Base-by-base conservation (phyloP, 2,888 invertebrate species). In the Lysandra coridon region DNA sequence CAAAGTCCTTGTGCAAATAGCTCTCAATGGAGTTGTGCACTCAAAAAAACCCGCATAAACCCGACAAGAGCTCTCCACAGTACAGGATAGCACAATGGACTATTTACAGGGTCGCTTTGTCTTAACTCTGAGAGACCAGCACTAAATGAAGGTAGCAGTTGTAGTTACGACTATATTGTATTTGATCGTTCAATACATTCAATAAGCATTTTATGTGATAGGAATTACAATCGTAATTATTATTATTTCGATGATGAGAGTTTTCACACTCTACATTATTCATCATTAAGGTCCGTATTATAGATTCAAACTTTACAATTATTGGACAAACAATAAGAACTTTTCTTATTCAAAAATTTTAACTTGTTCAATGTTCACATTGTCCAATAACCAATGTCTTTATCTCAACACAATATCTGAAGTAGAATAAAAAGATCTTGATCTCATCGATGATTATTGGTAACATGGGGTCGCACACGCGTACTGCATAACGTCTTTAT, bases 401-500 rank as follows among this genome's bases (percentile, higher is more conserved):
- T 69, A 37, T 69, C 69, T 69, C 69, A 1, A 33, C 14, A 69
- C 37, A 33, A 69, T 33, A 69, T 69, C 33, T 69, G 33, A 69
- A 69, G 33, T 5, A 37, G 33, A 69, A 33, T 37, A 75, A 60
- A 73, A 74, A 81, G 80, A 82, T 81, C 49, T 37, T 74, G 78
- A 78, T 80, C 80, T 53, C 23, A 33, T 57, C 75, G 75, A 75
- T 75, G 76, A 76, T 33, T 57, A 76, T 79, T 30, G 75, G 40
- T 37, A 44, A 60, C 79, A 86, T 88, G 86, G 14, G 80, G 73
- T 79, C 80, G 81, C 80, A 80, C 80, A 81, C 80, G 79, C 80
- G 89, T 90, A 62, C 83, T 89, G 89, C 74, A 85, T 86, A 87
- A 91, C 88, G 90, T 92, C 92, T 93, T 91, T 92, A 93, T 94